Conservation (phyloP, 2,797 vertebrate genomes). For the Monodelphis domestica region DNA sequence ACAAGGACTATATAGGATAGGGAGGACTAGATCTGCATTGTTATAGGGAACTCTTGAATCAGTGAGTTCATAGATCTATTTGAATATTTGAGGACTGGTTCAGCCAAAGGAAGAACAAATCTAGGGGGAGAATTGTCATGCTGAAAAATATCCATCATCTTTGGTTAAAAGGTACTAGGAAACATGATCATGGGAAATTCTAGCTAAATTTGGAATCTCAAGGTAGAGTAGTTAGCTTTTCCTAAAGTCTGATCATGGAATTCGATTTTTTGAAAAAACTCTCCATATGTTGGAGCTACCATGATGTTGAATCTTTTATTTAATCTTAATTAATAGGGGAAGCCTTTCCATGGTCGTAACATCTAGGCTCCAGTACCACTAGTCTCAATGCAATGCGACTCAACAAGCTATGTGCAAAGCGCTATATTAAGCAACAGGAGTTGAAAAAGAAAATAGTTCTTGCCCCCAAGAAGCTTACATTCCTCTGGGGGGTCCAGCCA, state of each 20-base stretch:
- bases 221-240: neutral
- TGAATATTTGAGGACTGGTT: neutral
- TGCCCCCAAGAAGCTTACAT: neutral
- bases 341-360: neutral
- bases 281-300: neutral
- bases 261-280: constrained; percentile 10
- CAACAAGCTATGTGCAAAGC: neutral
- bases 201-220: constrained; percentile 24
- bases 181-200: constrained; percentile 20
- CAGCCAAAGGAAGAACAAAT: neutral
- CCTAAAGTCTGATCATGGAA: constrained; percentile 27
- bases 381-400: neutral
- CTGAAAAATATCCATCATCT: neutral
- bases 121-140: neutral
- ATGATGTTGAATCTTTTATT: constrained; percentile 18
- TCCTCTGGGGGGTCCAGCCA: neutral
- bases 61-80: neutral
- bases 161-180: neutral
- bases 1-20: neutral
- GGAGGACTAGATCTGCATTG: neutral
- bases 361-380: neutral
- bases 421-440: neutral
- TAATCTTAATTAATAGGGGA: constrained; percentile 19
- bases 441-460: neutral
- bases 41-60: neutral